A percentile compares a stretch with the other conserved stretches of the same genome.
phyloP scores from a whole-genome alignment of 1,140 invertebrate genomes.

The Drosophila miranda region DNA sequence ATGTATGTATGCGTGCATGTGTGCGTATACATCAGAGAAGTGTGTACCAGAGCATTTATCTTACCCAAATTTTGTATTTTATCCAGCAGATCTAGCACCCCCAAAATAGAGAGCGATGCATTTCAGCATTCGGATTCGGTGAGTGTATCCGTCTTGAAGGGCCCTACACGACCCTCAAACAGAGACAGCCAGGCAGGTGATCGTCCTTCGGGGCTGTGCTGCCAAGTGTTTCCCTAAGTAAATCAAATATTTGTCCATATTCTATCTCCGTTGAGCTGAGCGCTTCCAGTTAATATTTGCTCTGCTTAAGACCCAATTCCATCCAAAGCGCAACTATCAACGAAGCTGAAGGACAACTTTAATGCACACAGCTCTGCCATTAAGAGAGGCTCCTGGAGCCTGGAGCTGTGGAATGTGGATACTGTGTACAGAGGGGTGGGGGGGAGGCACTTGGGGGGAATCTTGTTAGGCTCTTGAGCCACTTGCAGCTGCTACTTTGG shows the following conservation, averaged over 20 bases:
- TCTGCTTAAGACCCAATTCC: slow-evolving; percentile 7
- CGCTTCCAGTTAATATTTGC: slow-evolving; percentile 22
- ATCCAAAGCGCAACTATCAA: slow-evolving; percentile 35
- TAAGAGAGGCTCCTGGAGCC: slow-evolving; percentile 17
- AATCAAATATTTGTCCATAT: slow-evolving; percentile 37
- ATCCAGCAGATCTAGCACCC: too few species aligned
- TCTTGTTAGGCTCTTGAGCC: slow-evolving; percentile 15
- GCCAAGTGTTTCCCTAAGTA: slow-evolving; percentile 5
- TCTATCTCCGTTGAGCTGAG: slow-evolving; percentile 18
- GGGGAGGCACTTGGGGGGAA: not conserved
- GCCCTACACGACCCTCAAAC: too few species aligned
- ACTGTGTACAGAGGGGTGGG: slow-evolving; percentile 1
- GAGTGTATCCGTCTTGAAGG: too few species aligned
- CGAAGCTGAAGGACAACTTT: slow-evolving; percentile 36
- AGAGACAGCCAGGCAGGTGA: not conserved
- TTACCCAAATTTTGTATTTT: too few species aligned
- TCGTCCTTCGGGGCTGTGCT: not conserved
- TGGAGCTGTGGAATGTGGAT: slow-evolving; percentile 4
- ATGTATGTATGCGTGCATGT: too few species aligned
- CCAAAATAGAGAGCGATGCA: too few species aligned
- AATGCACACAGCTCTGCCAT: slow-evolving; percentile 38
- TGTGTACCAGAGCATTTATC: too few species aligned
- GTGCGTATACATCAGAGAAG: too few species aligned
- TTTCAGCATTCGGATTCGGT: not conserved
- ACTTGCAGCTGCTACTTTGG: slow-evolving; percentile 32